Evolutionary conservation across 2,797 vertebrate genomes (phyloP), one percentile per base, ranked within the genome.

Genomic region (Schizopygopsis malacanthus): DNA sequence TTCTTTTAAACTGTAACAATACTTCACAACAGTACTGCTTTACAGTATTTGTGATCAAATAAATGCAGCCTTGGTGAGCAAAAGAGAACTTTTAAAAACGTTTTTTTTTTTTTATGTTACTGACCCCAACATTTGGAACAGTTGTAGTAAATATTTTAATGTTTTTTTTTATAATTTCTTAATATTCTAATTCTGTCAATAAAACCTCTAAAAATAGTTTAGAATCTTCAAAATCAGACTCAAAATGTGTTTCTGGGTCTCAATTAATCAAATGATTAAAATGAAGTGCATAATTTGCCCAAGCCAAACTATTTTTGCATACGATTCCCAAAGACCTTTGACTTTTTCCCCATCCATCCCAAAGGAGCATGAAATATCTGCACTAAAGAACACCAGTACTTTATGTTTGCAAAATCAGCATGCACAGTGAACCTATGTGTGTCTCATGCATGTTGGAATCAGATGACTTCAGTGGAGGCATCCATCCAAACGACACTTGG

Each of bases 401-500:
- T 63, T 10, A 69, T 69, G 47, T 63, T 76, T 65, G 43, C 25
- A 79, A 79, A 83, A 61, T 59, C 70, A 83, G 70, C 54, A 47
- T 54, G 70, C 79, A 65, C 45, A 81, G 63, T 56, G 37, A 77
- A 59, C 65, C 13, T 50, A 69, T 80, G 63, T 75, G 80, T 50
- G 83, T 85, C 63, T 71, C 22, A 54, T 71, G 25, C 85, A 88
- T 76, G 80, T 79, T 67, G 77, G 54, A 82, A 82, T 63, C 71
- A 82, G 50, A 82, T 88, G 81, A 87, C 69, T 85, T 86, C 67
- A 86, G 72, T 83, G 39, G 4, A 76, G 79, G 76, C 77, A 56
- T 79, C 75, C 75, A 39, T 89, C 85, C 85, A 86, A 87, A 88
- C 39, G 45, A 73, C 80, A 56, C 87, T 77, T 73, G 0, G 81